Conservation (phyloP, 2,113 vertebrate species). For the Plestiodon gilberti region DNA sequence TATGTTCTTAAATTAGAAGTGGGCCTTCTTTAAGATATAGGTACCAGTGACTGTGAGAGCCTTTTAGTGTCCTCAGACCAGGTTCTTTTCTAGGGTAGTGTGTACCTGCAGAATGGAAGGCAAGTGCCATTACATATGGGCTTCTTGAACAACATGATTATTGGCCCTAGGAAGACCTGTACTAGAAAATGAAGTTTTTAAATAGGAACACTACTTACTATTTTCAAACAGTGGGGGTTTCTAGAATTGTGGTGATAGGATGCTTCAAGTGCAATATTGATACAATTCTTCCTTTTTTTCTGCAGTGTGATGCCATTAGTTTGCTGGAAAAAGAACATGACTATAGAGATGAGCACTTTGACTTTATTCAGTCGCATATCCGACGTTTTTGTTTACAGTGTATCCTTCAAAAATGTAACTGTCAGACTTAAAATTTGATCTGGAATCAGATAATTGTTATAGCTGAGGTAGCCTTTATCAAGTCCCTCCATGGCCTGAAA, state of each 20-base stretch:
- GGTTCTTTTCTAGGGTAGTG: background rate
- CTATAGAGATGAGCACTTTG: conserved; percentile 98
- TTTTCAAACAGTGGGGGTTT: background rate
- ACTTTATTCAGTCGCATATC: conserved; percentile 97
- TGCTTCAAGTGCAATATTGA: conserved; percentile 27
- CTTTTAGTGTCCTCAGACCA: background rate
- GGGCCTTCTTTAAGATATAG: background rate
- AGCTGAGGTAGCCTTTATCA: background rate
- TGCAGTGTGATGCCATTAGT: conserved; percentile 96
- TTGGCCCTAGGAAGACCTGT: background rate
- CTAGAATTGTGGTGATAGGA: conserved; percentile 22
- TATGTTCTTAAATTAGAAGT: background rate
- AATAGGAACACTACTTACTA: background rate
- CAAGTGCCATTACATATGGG: background rate
- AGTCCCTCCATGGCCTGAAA: background rate
- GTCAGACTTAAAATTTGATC: background rate
- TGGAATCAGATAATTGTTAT: background rate
- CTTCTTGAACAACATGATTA: background rate
- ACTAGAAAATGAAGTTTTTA: background rate
- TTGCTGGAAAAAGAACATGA: conserved; percentile 98
- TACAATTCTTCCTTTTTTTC: conserved; percentile 1
- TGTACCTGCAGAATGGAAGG: background rate
- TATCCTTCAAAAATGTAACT: conserved; percentile 85
- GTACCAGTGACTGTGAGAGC: background rate
- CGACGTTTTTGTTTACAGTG: conserved; percentile 95